Conservation (phyloP, 2,797 vertebrate species). For the Numenius phaeopus region DNA sequence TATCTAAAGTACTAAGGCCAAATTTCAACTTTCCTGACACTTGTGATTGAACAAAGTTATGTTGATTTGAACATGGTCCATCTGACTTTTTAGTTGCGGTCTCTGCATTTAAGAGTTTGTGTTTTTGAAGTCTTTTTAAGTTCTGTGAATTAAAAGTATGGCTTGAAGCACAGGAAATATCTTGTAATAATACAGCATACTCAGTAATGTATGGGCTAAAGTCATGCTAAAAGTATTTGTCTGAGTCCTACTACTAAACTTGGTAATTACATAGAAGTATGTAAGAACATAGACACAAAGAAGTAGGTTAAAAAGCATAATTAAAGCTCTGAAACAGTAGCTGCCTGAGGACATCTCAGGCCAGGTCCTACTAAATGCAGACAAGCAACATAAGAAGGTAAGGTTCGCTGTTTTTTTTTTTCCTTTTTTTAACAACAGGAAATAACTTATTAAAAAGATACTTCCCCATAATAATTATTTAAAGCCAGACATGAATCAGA, state of each 20-base stretch:
- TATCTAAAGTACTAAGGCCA: constrained; percentile 51
- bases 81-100: constrained; percentile 36
- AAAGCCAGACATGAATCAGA: constrained; percentile 60
- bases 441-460: constrained; percentile 72
- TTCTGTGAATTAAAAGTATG: constrained; percentile 57
- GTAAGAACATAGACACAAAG: constrained; percentile 79
- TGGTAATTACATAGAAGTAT: constrained; percentile 78
- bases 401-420: background rate
- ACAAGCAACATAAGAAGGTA: constrained; percentile 28
- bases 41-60: constrained; percentile 33
- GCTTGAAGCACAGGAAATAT: constrained; percentile 73
- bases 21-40: constrained; percentile 59
- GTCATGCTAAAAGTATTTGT: constrained; percentile 79
- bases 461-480: constrained; percentile 60
- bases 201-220: constrained; percentile 70
- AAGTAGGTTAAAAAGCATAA: constrained; percentile 79
- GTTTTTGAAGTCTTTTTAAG: constrained; percentile 67
- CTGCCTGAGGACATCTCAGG: constrained; percentile 72
- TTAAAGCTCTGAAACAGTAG: constrained; percentile 77
- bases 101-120: constrained; percentile 40
- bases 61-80: constrained; percentile 42
- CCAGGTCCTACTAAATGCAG: constrained; percentile 55
- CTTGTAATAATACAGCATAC: constrained; percentile 67
- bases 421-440: constrained; percentile 44
- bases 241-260: constrained; percentile 73